These are phyloP conservation scores for Pherbina coryleti DNA, from an alignment of 2,888 invertebrate genomes.

Conservation along the genomic window DNA sequence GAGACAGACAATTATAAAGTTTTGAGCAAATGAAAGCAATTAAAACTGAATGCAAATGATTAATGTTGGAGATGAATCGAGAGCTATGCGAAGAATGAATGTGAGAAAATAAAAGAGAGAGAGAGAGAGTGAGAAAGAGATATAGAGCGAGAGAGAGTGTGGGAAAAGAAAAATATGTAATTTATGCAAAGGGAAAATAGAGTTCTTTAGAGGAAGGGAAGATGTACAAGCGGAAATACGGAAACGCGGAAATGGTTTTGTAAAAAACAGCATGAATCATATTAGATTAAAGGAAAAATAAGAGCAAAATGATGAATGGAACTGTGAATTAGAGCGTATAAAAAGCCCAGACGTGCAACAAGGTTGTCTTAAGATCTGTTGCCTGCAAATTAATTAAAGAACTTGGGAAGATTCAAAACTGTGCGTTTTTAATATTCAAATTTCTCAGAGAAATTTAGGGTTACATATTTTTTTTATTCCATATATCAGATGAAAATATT, in stretches of 20 bases:
- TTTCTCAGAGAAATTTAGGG: no score
- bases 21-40: slow-evolving; percentile 21
- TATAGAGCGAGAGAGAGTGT: not conserved
- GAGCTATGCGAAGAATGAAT: not conserved
- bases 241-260: slow-evolving; percentile 11
- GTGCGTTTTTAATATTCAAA: no score
- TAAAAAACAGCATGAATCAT: not conserved
- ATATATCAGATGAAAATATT: not conserved
- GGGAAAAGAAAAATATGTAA: not conserved
- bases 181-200: not conserved
- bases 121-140: not conserved
- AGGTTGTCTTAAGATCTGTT: no score
- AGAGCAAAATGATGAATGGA: not conserved
- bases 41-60: slow-evolving; percentile 17
- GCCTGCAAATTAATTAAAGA: no score
- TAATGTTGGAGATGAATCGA: slow-evolving; percentile 3
- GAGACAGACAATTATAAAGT: slow-evolving; percentile 9
- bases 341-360: not conserved
- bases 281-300: no score
- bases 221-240: slow-evolving; percentile 1
- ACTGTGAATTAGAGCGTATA: not conserved
- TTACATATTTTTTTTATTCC: no score
- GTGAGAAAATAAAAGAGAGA: not conserved
- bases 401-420: no score
- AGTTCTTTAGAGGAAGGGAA: not conserved